Evolutionary conservation across 2,113 vertebrate species (phyloP).

Genomic region (Probosciger aterrimus): DNA sequence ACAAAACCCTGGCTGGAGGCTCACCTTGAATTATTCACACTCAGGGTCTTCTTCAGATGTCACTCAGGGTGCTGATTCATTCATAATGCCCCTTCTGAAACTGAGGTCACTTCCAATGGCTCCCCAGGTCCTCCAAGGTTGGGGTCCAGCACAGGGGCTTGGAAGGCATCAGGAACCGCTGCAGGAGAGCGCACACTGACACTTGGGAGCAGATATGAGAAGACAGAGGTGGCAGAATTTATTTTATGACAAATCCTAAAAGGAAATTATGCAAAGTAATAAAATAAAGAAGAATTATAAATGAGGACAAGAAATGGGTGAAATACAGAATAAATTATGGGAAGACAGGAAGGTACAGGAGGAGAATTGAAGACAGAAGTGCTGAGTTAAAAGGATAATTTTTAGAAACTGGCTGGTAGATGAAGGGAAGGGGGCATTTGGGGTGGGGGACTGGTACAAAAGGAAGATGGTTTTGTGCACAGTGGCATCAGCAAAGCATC

Average conservation of each 20-base stretch:
- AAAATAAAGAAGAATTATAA: constrained; percentile 72
- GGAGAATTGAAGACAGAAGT: constrained; percentile 36
- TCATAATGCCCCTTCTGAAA: neutral
- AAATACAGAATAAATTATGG: constrained; percentile 57
- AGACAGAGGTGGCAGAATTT: constrained; percentile 51
- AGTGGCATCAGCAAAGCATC: neutral
- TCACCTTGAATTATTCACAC: neutral
- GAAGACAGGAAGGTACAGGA: neutral
- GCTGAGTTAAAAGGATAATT: constrained; percentile 45
- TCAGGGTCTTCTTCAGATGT: neutral
- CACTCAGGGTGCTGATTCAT: neutral
- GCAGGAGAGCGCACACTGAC: neutral
- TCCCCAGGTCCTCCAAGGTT: neutral
- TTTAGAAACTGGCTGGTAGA: neutral
- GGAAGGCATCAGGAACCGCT: neutral
- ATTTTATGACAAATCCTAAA: constrained; percentile 68
- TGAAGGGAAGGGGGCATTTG: neutral
- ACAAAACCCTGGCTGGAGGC: neutral
- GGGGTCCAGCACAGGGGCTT: neutral
- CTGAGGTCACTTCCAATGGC: neutral
- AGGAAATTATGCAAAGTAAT: constrained; percentile 71
- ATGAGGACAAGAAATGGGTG: constrained; percentile 55
- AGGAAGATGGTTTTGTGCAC: neutral
- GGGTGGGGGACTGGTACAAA: neutral
- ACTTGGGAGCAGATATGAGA: neutral